Percentiles rank a stretch among this genome's conserved stretches.
Evolutionary conservation across 92 coral and sea anemone species (phyloP).

Genomic region (Paragorgia papillata): DNA sequence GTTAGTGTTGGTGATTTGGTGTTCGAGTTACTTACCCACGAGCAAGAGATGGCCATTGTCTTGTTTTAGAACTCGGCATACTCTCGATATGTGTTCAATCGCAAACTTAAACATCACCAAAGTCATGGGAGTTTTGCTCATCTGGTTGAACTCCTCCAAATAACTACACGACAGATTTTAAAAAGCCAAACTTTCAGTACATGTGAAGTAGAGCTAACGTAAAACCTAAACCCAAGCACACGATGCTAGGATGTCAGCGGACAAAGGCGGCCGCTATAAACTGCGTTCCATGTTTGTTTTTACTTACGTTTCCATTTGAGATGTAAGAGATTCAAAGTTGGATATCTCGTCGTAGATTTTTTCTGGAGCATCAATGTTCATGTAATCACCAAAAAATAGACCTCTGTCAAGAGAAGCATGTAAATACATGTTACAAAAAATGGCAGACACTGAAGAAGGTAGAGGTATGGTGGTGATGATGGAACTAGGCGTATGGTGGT

Average conservation of each 20-base stretch:
- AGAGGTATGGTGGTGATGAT: no score
- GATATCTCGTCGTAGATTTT: constrained; percentile 89
- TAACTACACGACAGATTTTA: constrained; percentile 54
- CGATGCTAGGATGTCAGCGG: no score
- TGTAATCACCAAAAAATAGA: constrained; percentile 96
- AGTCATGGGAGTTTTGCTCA: constrained; percentile 99
- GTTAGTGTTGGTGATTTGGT: no score
- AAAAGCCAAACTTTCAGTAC: no score
- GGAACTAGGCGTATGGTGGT: no score
- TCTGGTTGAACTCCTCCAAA: constrained; percentile 92
- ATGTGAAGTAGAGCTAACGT: no score
- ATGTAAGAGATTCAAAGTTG: constrained; percentile 70
- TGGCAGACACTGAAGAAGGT: not conserved
- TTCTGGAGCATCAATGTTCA: constrained; percentile 84
- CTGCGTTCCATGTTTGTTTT: no score
- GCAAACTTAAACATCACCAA: constrained; percentile 99
- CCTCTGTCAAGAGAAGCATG: constrained; percentile 54
- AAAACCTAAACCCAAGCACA: no score
- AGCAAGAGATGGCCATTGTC: constrained; percentile 96
- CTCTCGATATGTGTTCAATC: constrained; percentile 98
- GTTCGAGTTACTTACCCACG: constrained; percentile 68
- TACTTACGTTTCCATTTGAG: constrained; percentile 90
- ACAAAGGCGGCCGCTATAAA: no score
- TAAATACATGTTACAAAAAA: not conserved
- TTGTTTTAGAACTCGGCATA: constrained; percentile 91